Conservation (phyloP, 2,113 vertebrate genomes). For the Empidonax traillii region DNA sequence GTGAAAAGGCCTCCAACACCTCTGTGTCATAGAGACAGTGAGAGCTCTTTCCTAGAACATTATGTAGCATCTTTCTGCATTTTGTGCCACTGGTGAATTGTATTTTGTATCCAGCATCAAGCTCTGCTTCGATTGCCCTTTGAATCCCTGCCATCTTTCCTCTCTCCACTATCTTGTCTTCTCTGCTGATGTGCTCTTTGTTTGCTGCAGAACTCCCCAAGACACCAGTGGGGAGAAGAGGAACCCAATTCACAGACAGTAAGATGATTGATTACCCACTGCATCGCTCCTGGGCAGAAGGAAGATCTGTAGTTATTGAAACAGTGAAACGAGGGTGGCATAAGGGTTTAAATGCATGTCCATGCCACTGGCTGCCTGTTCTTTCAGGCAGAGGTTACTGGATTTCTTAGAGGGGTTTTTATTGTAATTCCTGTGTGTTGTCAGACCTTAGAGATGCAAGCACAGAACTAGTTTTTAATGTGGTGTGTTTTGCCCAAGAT, state of each 20-base stretch:
- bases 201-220: constrained; percentile 80
- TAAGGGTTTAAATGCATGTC: not conserved
- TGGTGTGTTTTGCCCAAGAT: not conserved
- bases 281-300: not conserved
- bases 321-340: not conserved
- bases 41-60: not conserved
- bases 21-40: not conserved
- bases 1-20: not conserved
- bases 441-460: not conserved
- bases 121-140: not conserved
- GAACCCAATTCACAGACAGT: constrained; percentile 83
- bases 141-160: not conserved
- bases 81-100: not conserved
- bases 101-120: not conserved
- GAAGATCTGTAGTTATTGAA: not conserved
- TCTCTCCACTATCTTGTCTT: not conserved
- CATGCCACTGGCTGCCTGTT: not conserved
- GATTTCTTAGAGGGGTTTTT: not conserved
- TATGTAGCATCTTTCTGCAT: not conserved
- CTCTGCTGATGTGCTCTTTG: constrained; percentile 53
- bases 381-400: not conserved
- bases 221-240: constrained; percentile 85
- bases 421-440: not conserved
- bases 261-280: constrained; percentile 41
- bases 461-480: not conserved